Evolutionary conservation across 2,888 invertebrate genomes (phyloP).

Genomic region (Scelioninae gen. 1): DNA sequence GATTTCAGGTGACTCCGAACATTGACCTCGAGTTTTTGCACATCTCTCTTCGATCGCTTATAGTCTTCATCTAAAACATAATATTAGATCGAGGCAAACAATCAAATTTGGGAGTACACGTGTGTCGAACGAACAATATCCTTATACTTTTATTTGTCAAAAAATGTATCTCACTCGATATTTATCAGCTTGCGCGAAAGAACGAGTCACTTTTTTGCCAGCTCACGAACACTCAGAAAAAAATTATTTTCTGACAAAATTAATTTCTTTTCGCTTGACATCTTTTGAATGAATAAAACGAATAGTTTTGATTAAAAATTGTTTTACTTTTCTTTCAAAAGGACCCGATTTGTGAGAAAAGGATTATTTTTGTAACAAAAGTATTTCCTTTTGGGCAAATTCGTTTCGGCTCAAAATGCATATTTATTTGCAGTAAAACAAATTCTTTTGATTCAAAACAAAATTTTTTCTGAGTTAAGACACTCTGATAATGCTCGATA

Average conservation of each 20-base stretch:
- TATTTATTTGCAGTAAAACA: too few species aligned
- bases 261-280: too few species aligned
- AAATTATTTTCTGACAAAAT: neutral
- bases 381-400: too few species aligned
- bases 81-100: neutral
- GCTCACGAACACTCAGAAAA: neutral
- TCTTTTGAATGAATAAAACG: too few species aligned
- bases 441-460: too few species aligned
- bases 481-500: neutral
- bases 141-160: neutral
- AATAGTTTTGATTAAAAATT: too few species aligned
- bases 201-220: neutral
- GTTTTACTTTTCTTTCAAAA: too few species aligned
- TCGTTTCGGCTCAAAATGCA: too few species aligned
- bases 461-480: too few species aligned
- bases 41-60: neutral
- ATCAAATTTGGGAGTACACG: neutral
- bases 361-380: too few species aligned
- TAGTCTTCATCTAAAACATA: neutral
- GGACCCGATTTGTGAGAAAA: too few species aligned
- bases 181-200: neutral
- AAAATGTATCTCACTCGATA: neutral
- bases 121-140: neutral
- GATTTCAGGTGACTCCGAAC: slow-evolving; percentile 4
- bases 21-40: slow-evolving; percentile 15